A percentile compares a stretch with the other conserved stretches of the same genome.
Evolutionary conservation across 2,888 invertebrate species (phyloP).

Genomic region (Calameuta idolon): DNA sequence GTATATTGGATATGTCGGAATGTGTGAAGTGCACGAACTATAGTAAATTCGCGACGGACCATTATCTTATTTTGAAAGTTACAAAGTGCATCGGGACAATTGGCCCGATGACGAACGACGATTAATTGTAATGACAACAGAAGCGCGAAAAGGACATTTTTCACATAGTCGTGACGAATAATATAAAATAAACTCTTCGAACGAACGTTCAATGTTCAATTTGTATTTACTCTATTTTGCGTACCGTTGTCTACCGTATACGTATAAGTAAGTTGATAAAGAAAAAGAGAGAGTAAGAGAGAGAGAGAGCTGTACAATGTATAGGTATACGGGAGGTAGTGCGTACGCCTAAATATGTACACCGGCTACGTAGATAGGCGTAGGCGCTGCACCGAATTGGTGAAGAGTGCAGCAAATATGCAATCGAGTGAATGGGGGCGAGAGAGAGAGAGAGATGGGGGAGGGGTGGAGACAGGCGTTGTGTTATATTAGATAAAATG

Average conservation of each 20-base stretch:
- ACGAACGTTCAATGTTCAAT: conserved; percentile 31
- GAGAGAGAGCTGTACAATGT: background rate
- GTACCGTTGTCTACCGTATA: conserved; percentile 43
- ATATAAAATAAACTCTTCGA: background rate
- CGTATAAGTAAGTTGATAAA: conserved; percentile 26
- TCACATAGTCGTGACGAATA: background rate
- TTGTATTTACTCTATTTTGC: conserved; percentile 44
- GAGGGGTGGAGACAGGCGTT: conserved; percentile 11
- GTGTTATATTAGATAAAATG: conserved; percentile 10
- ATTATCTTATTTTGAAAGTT: too few species aligned
- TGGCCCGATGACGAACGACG: background rate
- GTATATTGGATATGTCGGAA: background rate
- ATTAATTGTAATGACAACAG: background rate
- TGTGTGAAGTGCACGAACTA: background rate
- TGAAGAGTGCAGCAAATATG: background rate
- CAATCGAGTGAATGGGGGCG: conserved; percentile 9
- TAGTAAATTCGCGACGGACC: too few species aligned
- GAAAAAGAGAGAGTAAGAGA: too few species aligned
- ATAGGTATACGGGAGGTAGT: background rate
- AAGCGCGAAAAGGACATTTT: background rate
- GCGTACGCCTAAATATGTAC: background rate
- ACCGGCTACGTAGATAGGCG: background rate
- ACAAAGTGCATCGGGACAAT: background rate
- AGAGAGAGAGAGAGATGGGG: background rate
- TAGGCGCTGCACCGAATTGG: conserved; percentile 18